Conservation (phyloP, 1,140 invertebrate genomes). For the Chymomyza costata region DNA sequence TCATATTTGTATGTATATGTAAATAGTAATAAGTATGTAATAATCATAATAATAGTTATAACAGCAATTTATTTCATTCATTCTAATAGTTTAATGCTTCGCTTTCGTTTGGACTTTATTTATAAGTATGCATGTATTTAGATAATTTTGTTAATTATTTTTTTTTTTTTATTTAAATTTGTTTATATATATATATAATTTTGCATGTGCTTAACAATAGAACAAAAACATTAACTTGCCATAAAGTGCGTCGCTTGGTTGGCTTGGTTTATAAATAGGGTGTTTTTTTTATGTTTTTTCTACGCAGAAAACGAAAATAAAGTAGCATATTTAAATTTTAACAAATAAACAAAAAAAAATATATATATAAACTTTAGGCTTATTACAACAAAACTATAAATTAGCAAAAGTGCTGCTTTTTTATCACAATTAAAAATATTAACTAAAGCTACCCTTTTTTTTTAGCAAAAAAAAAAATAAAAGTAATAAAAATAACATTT, state of each 20-base stretch:
- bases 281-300: neutral
- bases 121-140: constrained; percentile 44
- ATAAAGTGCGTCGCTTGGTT: no score
- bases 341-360: neutral
- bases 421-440: constrained; percentile 71
- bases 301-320: neutral
- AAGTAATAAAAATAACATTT: no score
- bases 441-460: no score
- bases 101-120: neutral
- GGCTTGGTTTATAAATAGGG: neutral
- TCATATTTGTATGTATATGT: no score
- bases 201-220: constrained; percentile 20
- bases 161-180: constrained; percentile 17
- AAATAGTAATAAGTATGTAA: no score
- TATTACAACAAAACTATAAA: neutral
- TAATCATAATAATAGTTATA: no score
- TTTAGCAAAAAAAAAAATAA: no score
- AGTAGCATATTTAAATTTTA: neutral
- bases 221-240: constrained; percentile 2
- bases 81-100: neutral
- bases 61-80: no score
- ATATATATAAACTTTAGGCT: no score
- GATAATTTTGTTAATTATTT: constrained; percentile 3
- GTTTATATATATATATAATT: constrained; percentile 24
- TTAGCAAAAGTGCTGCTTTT: neutral